These are phyloP conservation scores for Microtus ochrogaster DNA, from an alignment of 2,113 vertebrate species.

Conservation along the genomic window DNA sequence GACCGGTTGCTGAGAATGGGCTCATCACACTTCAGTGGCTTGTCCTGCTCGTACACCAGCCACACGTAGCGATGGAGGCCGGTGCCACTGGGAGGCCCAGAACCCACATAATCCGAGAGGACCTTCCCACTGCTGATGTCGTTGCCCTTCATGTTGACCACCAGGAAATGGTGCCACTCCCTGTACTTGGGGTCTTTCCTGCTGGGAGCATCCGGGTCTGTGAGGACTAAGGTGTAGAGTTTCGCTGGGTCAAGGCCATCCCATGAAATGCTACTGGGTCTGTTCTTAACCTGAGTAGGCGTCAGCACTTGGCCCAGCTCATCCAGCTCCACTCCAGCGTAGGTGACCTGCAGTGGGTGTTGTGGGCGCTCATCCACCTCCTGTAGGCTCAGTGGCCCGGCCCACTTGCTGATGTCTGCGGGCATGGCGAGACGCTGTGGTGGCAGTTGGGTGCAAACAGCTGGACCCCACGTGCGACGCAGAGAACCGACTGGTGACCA, in stretches of 20 bases:
- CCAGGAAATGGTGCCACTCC: conserved; percentile 97
- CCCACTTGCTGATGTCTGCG: conserved; percentile 90
- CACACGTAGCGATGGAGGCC: conserved; percentile 97
- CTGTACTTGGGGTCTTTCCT: conserved; percentile 94
- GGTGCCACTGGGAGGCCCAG: conserved; percentile 94
- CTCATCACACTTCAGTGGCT: conserved; percentile 89
- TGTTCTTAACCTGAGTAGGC: conserved; percentile 95
- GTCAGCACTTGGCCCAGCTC: conserved; percentile 95
- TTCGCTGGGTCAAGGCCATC: conserved; percentile 91
- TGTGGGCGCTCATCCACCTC: conserved; percentile 94
- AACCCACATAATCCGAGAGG: conserved; percentile 95
- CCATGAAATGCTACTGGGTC: conserved; percentile 92
- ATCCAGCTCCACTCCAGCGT: conserved; percentile 89
- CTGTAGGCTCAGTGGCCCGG: conserved; percentile 88
- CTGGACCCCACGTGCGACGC: accelerated
- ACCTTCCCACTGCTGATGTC: conserved; percentile 90
- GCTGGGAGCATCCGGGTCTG: conserved; percentile 96
- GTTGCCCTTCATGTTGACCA: conserved; percentile 97
- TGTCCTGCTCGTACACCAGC: conserved; percentile 95
- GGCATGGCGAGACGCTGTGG: conserved; percentile 85
- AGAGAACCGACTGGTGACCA: neutral
- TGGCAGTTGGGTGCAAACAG: accelerated
- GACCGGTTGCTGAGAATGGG: conserved; percentile 91
- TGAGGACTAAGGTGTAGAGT: conserved; percentile 94
- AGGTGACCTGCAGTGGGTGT: conserved; percentile 88